Conservation (phyloP, 2,797 vertebrate genomes). For the Knipowitschia caucasica region DNA sequence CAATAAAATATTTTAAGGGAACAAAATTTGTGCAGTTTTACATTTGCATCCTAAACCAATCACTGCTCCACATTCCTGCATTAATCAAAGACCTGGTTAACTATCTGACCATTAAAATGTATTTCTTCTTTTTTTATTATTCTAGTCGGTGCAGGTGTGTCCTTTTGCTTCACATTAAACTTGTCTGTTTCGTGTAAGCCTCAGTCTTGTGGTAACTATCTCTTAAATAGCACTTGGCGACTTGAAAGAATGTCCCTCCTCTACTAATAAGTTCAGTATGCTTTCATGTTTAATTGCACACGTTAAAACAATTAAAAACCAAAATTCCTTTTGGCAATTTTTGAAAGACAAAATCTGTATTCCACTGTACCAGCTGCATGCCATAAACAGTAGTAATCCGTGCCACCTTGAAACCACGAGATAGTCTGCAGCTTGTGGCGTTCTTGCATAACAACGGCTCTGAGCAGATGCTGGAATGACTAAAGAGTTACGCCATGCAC, state of each 20-base stretch:
- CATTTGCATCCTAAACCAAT: too few relatives aligned
- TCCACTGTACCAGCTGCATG: slow-evolving; percentile 4
- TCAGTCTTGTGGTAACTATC: background rate
- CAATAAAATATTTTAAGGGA: too few relatives aligned
- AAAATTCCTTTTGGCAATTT: slow-evolving; percentile 15
- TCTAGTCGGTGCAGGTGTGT: background rate
- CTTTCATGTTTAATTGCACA: slow-evolving; percentile 3
- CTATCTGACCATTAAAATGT: too few relatives aligned
- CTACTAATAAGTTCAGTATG: background rate
- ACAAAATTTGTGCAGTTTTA: too few relatives aligned
- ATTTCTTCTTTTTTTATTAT: background rate
- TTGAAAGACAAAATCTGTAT: background rate
- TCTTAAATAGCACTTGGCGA: background rate
- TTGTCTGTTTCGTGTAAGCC: background rate
- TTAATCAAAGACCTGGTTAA: background rate
- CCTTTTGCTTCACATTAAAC: background rate
- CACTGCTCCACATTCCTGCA: background rate
- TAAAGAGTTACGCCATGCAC: background rate
- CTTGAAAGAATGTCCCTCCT: background rate
- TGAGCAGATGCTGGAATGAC: slow-evolving; percentile 20
- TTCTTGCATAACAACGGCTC: slow-evolving; percentile 29
- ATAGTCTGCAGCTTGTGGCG: slow-evolving; percentile 27
- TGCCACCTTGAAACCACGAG: slow-evolving; percentile 36
- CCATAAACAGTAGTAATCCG: slow-evolving; percentile 16
- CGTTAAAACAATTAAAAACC: background rate